Conservation (phyloP, 2,797 vertebrate genomes). For the Sebastes hopkinsi region DNA sequence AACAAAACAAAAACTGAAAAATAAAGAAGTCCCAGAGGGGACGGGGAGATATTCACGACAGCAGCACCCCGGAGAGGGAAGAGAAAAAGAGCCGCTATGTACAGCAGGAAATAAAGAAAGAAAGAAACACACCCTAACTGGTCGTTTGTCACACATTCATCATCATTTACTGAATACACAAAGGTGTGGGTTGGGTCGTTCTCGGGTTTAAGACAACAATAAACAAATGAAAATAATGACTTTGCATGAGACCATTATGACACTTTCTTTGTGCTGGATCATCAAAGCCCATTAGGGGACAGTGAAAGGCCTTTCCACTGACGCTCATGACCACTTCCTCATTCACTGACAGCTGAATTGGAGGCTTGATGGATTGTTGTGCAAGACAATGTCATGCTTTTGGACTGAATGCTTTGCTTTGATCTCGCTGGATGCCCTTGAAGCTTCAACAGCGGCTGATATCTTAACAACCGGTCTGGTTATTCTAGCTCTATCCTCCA, state of each 20-base stretch:
- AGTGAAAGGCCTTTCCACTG: conserved; percentile 66
- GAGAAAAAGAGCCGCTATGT: conserved; percentile 38
- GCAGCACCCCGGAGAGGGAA: conserved; percentile 73
- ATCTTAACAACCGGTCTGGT: conserved; percentile 77
- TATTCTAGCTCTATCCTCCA: conserved; percentile 68
- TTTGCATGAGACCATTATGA: conserved; percentile 71
- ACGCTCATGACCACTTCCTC: conserved; percentile 73
- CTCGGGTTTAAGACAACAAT: conserved; percentile 68
- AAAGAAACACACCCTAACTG: conserved; percentile 12
- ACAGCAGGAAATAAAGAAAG: conserved; percentile 46
- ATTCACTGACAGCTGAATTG: conserved; percentile 77
- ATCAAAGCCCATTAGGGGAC: conserved; percentile 78
- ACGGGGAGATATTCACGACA: conserved; percentile 80
- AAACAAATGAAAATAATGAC: conserved; percentile 69
- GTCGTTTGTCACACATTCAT: conserved; percentile 60
- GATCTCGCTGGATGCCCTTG: conserved; percentile 75
- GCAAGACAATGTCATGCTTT: conserved; percentile 75
- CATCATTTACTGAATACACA: conserved; percentile 72
- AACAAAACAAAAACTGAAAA: conserved; percentile 76
- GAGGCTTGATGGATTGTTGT: conserved; percentile 73
- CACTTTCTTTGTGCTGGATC: conserved; percentile 71
- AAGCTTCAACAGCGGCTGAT: conserved; percentile 70
- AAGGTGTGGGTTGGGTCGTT: conserved; percentile 66
- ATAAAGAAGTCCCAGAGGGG: conserved; percentile 83
- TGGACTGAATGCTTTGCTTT: conserved; percentile 74